These are phyloP conservation scores for Acleris emargana DNA, from an alignment of 2,888 invertebrate genomes.

Conservation along the genomic window DNA sequence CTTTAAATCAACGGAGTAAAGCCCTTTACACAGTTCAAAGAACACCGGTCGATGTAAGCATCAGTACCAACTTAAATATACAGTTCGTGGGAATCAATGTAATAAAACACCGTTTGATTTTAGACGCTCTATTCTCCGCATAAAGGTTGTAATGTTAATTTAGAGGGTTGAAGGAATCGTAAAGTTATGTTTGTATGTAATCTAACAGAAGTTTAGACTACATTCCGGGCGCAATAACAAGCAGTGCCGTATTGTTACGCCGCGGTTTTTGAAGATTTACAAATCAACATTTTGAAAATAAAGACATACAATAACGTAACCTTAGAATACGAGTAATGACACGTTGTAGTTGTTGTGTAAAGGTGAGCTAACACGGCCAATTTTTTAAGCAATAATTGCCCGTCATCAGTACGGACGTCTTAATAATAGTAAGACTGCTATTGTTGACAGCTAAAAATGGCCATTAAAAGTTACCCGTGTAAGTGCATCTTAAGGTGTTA, in stretches of 20 bases:
- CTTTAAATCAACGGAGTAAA: slow-evolving; percentile 46
- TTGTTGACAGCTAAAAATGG: too few relatives aligned
- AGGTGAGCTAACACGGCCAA: too few relatives aligned
- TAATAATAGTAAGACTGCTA: too few relatives aligned
- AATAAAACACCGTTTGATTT: slow-evolving; percentile 36
- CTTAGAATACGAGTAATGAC: not conserved
- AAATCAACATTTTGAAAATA: slow-evolving; percentile 52
- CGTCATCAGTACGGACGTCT: not conserved
- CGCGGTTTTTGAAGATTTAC: slow-evolving; percentile 55
- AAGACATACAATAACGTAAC: not conserved
- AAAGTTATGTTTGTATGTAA: slow-evolving; percentile 14
- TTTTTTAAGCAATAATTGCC: not conserved
- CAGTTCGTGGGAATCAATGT: slow-evolving; percentile 49
- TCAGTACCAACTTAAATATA: slow-evolving; percentile 55
- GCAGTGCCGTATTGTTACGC: slow-evolving; percentile 60
- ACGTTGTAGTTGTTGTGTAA: too few relatives aligned
- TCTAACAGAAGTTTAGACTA: slow-evolving; percentile 64
- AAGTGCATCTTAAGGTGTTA: too few relatives aligned
- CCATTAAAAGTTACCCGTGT: too few relatives aligned
- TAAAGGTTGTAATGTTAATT: slow-evolving; percentile 37
- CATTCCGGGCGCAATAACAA: slow-evolving; percentile 62
- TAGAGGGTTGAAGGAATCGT: slow-evolving; percentile 8
- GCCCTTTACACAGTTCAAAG: slow-evolving; percentile 43
- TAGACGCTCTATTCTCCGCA: slow-evolving; percentile 40
- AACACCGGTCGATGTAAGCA: slow-evolving; percentile 48